Conservation (phyloP, 23 tunicate genomes). For the Trididemnum nubilum region DNA sequence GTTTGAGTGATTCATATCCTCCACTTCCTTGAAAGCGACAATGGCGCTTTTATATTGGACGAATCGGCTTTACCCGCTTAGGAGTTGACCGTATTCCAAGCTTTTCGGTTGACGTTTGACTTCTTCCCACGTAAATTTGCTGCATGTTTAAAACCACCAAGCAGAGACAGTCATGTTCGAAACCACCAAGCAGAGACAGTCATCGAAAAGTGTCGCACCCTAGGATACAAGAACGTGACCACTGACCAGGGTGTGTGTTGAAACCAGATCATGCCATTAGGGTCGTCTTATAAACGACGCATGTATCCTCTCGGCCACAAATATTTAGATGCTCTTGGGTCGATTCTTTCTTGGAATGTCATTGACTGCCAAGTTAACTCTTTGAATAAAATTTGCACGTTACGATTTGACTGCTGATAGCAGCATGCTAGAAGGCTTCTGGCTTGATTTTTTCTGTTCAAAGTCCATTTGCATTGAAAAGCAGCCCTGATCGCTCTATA, state of each 20-base stretch:
- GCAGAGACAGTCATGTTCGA: not conserved
- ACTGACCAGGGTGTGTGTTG: not conserved
- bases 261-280: not conserved
- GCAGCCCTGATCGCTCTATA: too few relatives aligned
- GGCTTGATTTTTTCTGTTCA: too few relatives aligned
- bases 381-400: too few relatives aligned
- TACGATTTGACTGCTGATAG: too few relatives aligned
- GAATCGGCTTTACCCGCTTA: not conserved
- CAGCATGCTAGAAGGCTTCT: too few relatives aligned
- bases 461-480: too few relatives aligned
- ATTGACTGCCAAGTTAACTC: too few relatives aligned
- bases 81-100: not conserved
- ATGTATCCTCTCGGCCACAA: not conserved
- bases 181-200: not conserved
- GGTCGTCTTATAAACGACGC: not conserved
- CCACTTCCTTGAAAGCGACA: constrained; percentile 12
- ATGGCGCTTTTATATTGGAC: not conserved
- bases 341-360: too few relatives aligned
- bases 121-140: not conserved
- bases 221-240: not conserved
- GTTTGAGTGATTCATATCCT: too few relatives aligned
- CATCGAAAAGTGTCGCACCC: not conserved
- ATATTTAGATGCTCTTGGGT: too few relatives aligned
- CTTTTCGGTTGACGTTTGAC: not conserved
- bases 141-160: not conserved